phyloP scores from a whole-genome alignment of 2,113 vertebrate genomes.

The Pterocles orientalis region DNA sequence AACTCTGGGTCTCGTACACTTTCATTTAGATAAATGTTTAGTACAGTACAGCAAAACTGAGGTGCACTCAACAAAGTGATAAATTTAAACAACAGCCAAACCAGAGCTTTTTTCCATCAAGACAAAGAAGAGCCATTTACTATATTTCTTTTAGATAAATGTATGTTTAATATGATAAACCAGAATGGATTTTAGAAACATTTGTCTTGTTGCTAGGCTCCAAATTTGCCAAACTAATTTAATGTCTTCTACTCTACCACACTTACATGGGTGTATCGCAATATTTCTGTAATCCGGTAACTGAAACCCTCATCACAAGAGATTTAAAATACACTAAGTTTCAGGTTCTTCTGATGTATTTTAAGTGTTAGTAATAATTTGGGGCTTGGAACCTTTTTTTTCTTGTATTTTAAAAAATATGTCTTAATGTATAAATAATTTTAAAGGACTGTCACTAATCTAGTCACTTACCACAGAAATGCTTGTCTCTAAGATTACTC shows the following conservation, averaged over 20 bases:
- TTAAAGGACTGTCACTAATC: neutral
- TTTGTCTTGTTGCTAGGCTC: slow-evolving; percentile 13
- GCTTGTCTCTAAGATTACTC: neutral
- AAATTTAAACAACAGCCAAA: slow-evolving; percentile 58
- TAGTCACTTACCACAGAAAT: neutral
- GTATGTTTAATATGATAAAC: slow-evolving; percentile 46
- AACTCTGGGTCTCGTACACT: slow-evolving; percentile 69
- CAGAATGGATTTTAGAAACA: slow-evolving; percentile 6
- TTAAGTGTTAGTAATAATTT: neutral
- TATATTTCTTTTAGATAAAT: slow-evolving; percentile 39
- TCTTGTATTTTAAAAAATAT: neutral
- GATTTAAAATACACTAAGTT: neutral
- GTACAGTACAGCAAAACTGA: slow-evolving; percentile 65
- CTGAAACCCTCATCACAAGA: neutral
- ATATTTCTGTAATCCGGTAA: neutral
- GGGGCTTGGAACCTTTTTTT: neutral
- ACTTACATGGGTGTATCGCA: neutral
- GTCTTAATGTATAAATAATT: neutral
- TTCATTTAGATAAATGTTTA: slow-evolving; percentile 85
- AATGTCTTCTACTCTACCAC: neutral
- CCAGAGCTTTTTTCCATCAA: neutral
- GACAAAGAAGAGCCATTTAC: slow-evolving; percentile 1
- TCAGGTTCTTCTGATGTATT: neutral
- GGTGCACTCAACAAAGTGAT: slow-evolving; percentile 53
- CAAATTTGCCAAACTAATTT: slow-evolving; percentile 11